Percentiles rank a stretch among this genome's conserved stretches.
Conservation (phyloP, 2,113 vertebrate species). For the Salminus brasiliensis region DNA sequence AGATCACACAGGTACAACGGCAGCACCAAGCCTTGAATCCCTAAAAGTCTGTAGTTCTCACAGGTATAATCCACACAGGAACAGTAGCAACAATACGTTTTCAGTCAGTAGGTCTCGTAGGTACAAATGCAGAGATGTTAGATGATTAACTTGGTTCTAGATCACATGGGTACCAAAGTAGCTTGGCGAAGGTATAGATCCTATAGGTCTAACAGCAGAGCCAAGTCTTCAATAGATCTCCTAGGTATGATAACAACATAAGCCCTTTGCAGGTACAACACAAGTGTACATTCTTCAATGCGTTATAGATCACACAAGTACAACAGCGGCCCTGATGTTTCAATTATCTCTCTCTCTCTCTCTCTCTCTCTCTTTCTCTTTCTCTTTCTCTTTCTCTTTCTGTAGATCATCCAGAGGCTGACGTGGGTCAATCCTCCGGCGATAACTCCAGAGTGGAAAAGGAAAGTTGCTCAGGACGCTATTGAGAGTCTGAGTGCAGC, state of each 20-base stretch:
- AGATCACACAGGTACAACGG: not conserved
- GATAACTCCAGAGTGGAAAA: slow-evolving; percentile 92
- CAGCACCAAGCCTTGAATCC: not conserved
- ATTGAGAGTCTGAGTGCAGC: slow-evolving; percentile 97
- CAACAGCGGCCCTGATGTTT: not conserved
- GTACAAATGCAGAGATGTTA: not conserved
- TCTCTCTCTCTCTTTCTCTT: not conserved
- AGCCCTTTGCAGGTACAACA: not conserved
- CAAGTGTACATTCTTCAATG: not conserved
- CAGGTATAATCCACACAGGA: not conserved
- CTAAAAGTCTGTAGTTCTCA: no score
- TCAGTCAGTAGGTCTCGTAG: not conserved
- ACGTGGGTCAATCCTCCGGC: slow-evolving; percentile 93
- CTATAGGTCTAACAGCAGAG: not conserved
- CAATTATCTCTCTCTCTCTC: not conserved
- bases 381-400: not conserved
- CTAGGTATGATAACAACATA: not conserved
- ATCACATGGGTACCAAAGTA: not conserved
- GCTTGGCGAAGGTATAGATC: not conserved
- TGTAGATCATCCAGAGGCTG: slow-evolving; percentile 92
- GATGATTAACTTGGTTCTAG: not conserved
- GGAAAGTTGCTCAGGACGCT: slow-evolving; percentile 95
- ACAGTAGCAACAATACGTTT: not conserved
- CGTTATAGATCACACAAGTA: not conserved
- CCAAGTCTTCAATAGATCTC: not conserved